phyloP scores from a whole-genome alignment of 2,888 invertebrate species.

The Callinectes sapidus region DNA sequence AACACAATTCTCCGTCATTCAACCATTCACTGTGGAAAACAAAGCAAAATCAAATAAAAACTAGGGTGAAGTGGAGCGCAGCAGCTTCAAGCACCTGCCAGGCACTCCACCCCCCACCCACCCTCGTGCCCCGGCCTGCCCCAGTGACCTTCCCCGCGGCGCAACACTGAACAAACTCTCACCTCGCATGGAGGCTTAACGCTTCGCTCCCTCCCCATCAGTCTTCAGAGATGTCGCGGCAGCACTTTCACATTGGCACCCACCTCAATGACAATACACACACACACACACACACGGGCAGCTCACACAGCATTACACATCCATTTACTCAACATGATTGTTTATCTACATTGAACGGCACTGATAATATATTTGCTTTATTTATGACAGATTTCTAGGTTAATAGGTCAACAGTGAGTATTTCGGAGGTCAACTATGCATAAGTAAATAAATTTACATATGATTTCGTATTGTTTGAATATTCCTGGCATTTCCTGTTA shows the following conservation, averaged over 20 bases:
- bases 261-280: neutral
- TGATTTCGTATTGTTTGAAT: neutral
- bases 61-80: neutral
- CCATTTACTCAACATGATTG: neutral
- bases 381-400: neutral
- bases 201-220: neutral
- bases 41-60: neutral
- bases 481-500: conserved; percentile 15
- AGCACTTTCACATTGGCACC: conserved; percentile 4
- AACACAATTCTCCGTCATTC: neutral
- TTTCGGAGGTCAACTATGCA: neutral
- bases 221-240: neutral
- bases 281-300: neutral
- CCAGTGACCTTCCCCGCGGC: conserved; percentile 29
- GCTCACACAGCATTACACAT: neutral
- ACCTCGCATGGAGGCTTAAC: conserved; percentile 8
- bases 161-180: conserved; percentile 7
- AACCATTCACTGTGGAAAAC: neutral
- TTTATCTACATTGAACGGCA: neutral
- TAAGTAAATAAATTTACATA: conserved; percentile 15
- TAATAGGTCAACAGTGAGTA: neutral
- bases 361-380: neutral
- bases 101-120: neutral
- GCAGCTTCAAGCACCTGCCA: conserved; percentile 4
- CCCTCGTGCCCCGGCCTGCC: neutral